A percentile compares a stretch with the other conserved stretches of the same genome.
These are phyloP conservation scores for Neoitamus cyanurus DNA, from an alignment of 2,888 invertebrate species.

Conservation along the genomic window DNA sequence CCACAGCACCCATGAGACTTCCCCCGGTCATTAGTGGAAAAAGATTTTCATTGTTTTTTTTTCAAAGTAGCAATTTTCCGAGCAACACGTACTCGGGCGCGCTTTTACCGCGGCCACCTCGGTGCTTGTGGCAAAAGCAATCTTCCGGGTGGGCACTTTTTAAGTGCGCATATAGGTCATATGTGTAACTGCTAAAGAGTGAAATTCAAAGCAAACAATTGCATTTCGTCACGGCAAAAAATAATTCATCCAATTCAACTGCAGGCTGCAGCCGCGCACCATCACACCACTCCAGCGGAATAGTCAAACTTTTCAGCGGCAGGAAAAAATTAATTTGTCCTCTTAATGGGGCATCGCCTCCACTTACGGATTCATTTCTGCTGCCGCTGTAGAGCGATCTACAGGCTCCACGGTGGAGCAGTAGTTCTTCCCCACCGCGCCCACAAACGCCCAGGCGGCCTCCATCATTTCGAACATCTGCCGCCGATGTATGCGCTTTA, in stretches of 20 bases:
- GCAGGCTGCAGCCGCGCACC: not conserved
- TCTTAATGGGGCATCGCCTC: slow-evolving; percentile 42
- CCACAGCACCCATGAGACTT: not conserved
- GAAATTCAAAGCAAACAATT: slow-evolving; percentile 27
- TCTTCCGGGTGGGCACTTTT: not conserved
- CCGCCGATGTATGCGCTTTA: slow-evolving; percentile 25
- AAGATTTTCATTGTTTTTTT: not conserved
- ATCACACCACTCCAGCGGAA: not conserved
- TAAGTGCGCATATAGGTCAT: not conserved
- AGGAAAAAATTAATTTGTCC: slow-evolving; percentile 43
- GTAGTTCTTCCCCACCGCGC: not conserved
- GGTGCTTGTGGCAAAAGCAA: not conserved
- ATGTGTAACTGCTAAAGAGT: slow-evolving; percentile 26
- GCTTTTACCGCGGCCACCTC: not conserved
- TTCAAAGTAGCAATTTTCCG: not conserved
- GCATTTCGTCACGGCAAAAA: slow-evolving; percentile 30
- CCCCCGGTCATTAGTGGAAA: not conserved
- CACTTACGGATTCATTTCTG: slow-evolving; percentile 35
- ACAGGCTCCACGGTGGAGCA: not conserved
- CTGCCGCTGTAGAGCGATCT: not conserved
- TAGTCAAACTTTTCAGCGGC: slow-evolving; percentile 37
- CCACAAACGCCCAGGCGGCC: not conserved
- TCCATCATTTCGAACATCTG: slow-evolving; percentile 35
- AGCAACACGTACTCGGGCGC: not conserved
- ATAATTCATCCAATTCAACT: slow-evolving; percentile 41